A percentile compares a stretch with the other conserved stretches of the same genome.
These are phyloP conservation scores for Prochilodus magdalenae DNA, from an alignment of 2,113 vertebrate genomes.

Conservation along the genomic window DNA sequence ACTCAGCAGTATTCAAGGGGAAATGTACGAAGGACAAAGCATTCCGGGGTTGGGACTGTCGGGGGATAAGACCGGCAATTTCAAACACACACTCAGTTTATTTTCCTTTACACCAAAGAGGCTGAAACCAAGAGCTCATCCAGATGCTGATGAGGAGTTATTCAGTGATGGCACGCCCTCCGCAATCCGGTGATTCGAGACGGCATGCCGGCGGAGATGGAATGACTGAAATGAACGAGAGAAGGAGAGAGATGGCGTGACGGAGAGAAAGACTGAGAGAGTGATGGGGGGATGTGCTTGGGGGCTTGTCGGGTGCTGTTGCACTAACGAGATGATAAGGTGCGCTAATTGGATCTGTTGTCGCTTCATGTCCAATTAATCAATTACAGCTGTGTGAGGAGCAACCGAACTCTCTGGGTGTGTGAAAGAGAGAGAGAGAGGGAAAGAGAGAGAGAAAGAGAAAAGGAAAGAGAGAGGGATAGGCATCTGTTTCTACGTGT, in stretches of 20 bases:
- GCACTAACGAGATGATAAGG: conserved; percentile 51
- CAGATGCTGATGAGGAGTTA: too few relatives aligned
- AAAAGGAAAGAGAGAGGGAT: not conserved
- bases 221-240: not conserved
- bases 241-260: not conserved
- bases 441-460: not conserved
- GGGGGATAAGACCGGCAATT: too few relatives aligned
- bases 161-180: too few relatives aligned
- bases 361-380: conserved; percentile 72
- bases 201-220: not conserved
- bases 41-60: too few relatives aligned
- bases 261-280: conserved; percentile 19
- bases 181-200: too few relatives aligned
- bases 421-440: not conserved
- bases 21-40: too few relatives aligned
- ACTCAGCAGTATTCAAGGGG: too few relatives aligned
- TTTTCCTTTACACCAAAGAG: too few relatives aligned
- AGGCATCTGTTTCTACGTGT: not conserved
- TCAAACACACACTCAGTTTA: too few relatives aligned
- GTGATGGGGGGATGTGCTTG: not conserved
- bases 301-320: conserved; percentile 33
- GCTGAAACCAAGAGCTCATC: too few relatives aligned
- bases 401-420: conserved; percentile 23
- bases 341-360: conserved; percentile 72
- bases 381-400: conserved; percentile 61